phyloP scores from a whole-genome alignment of 2,113 vertebrate species.

The Origma solitaria region DNA sequence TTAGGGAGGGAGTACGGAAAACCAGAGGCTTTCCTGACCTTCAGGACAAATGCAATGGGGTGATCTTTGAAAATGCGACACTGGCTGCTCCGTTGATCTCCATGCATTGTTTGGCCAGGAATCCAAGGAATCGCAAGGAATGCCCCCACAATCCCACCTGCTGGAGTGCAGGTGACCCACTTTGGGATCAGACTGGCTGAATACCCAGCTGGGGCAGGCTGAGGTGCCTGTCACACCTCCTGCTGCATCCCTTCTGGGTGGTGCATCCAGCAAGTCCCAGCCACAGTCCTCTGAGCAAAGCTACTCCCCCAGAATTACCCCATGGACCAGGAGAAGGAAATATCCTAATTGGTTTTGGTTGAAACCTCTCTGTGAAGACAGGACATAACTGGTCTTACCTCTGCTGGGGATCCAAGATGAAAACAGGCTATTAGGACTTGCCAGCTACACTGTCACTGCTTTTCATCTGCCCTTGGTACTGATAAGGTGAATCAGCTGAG shows the following conservation, averaged over 20 bases:
- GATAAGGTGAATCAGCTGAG: not conserved
- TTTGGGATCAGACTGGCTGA: not conserved
- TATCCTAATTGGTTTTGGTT: not conserved
- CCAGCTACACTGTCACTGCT: not conserved
- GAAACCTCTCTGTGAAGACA: not conserved
- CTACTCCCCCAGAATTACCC: not conserved
- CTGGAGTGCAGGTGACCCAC: not conserved
- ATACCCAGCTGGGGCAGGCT: not conserved
- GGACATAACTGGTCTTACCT: not conserved
- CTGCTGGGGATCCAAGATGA: not conserved
- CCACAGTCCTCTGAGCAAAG: not conserved
- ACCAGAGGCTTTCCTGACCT: not conserved
- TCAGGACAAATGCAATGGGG: rapidly evolving
- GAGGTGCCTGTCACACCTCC: too few species aligned
- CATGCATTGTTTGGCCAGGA: rapidly evolving
- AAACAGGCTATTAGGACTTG: not conserved
- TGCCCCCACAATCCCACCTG: not conserved
- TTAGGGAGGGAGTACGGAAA: not conserved
- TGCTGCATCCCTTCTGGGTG: not conserved
- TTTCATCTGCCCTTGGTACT: not conserved
- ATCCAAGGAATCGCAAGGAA: not conserved
- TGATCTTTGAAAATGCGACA: not conserved
- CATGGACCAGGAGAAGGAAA: not conserved
- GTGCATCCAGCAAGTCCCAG: not conserved
- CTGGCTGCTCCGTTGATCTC: not conserved